Conservation (phyloP, 2,888 invertebrate species). For the Eledona agricola region DNA sequence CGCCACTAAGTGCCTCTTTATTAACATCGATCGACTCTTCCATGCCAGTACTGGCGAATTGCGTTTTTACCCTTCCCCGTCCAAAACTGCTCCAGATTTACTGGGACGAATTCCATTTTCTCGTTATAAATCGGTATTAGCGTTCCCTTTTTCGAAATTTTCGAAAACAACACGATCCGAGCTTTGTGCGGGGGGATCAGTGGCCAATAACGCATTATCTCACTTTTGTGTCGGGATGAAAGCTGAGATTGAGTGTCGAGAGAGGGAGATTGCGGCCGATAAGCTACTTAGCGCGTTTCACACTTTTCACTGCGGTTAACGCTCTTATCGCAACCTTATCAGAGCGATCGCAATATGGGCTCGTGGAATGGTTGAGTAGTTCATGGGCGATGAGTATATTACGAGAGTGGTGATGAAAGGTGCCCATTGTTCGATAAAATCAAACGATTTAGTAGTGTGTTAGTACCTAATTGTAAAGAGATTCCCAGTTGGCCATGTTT, state of each 20-base stretch:
- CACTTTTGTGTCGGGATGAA: conserved; percentile 56
- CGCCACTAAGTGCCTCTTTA: conserved; percentile 10
- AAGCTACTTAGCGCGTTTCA: conserved; percentile 33
- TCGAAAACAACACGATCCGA: conserved; percentile 47
- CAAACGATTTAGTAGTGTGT: too few species aligned
- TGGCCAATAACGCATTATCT: conserved; percentile 59
- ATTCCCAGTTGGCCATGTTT: too few species aligned
- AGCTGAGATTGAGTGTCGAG: conserved; percentile 48
- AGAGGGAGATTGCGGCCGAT: conserved; percentile 36
- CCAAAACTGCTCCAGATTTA: too few species aligned
- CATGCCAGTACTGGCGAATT: not conserved
- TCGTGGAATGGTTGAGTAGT: not conserved
- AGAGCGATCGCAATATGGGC: conserved; percentile 5
- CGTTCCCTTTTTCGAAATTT: conserved; percentile 45
- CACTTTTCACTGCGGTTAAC: conserved; percentile 24
- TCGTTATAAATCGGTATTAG: too few species aligned
- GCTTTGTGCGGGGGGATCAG: conserved; percentile 41
- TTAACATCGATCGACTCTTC: conserved; percentile 10
- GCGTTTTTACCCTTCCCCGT: not conserved
- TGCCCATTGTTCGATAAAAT: too few species aligned
- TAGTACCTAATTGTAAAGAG: too few species aligned
- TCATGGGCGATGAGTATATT: too few species aligned
- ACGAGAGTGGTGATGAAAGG: too few species aligned
- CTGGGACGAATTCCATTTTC: too few species aligned
- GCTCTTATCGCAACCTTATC: conserved; percentile 16